Evolutionary conservation across 2,113 vertebrate genomes (phyloP).

Genomic region (Onychostruthus taczanowskii): DNA sequence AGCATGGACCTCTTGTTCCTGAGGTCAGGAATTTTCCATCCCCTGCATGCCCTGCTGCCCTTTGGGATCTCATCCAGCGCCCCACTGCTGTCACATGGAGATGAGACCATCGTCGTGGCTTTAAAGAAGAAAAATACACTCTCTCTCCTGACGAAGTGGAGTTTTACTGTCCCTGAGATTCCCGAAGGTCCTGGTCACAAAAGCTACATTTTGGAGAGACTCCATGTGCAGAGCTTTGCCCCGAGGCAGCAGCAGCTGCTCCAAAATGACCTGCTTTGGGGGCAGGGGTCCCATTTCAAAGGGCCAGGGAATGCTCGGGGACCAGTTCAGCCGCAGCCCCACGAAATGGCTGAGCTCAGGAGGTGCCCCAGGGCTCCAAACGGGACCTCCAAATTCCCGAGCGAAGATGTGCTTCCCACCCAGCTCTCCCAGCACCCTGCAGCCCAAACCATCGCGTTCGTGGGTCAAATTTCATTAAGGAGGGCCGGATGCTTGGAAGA

Average conservation of each 20-base stretch:
- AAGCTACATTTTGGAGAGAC: neutral
- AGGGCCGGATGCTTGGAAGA: neutral
- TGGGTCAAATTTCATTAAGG: neutral
- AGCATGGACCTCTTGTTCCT: neutral
- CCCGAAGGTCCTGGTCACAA: neutral
- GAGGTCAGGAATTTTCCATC: neutral
- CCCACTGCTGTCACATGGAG: neutral
- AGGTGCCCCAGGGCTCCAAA: neutral
- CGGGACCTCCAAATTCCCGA: neutral
- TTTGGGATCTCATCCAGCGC: neutral
- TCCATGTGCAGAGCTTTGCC: neutral
- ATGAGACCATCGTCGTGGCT: neutral
- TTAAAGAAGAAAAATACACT: neutral
- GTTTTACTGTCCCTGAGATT: neutral
- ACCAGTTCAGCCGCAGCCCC: neutral
- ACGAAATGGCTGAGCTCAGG: neutral
- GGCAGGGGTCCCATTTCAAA: neutral
- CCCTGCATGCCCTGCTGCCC: neutral
- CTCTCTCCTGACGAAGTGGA: neutral
- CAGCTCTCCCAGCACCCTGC: neutral
- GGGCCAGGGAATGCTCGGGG: neutral
- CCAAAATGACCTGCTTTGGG: neutral
- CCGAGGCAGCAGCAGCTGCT: neutral
- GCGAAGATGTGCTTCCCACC: neutral
- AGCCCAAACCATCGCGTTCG: neutral